phyloP scores from a whole-genome alignment of 2,888 invertebrate genomes.

The Eledone cirrhosa region DNA sequence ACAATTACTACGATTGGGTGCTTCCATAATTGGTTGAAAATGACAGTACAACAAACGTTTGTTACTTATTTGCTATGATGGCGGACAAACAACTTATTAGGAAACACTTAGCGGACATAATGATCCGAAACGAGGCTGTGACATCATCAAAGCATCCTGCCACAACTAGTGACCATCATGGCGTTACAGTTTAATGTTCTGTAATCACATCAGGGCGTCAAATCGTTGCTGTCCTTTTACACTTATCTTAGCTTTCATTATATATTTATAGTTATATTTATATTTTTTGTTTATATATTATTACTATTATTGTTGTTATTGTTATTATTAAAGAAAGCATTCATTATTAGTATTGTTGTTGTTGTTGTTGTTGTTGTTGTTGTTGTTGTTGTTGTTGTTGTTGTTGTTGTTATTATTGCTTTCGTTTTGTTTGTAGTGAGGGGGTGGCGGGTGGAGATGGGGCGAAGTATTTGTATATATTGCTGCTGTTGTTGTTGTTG shows the following conservation, averaged over 20 bases:
- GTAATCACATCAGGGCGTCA: constrained; percentile 21
- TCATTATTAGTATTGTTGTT: too few species aligned
- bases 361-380: too few species aligned
- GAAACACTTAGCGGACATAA: constrained; percentile 24
- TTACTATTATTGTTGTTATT: too few species aligned
- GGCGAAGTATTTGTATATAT: too few species aligned
- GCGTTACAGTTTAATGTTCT: constrained; percentile 8
- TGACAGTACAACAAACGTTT: constrained; percentile 11
- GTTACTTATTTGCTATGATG: background rate
- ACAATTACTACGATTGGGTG: constrained; percentile 22
- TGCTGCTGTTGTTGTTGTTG: too few species aligned
- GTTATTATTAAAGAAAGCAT: too few species aligned
- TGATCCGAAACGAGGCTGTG: constrained; percentile 19
- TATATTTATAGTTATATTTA: too few species aligned
- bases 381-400: too few species aligned
- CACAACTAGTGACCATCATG: background rate
- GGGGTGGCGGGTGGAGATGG: too few species aligned
- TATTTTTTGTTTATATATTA: too few species aligned
- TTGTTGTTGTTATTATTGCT: too few species aligned
- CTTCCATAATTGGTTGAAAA: constrained; percentile 14
- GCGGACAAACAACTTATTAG: constrained; percentile 16
- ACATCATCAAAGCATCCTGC: background rate
- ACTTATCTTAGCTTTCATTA: background rate
- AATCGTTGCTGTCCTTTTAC: background rate
- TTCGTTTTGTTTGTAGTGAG: too few species aligned